These are phyloP conservation scores for Todiramphus chloris DNA, from an alignment of 2,113 vertebrate genomes.

Conservation along the genomic window DNA sequence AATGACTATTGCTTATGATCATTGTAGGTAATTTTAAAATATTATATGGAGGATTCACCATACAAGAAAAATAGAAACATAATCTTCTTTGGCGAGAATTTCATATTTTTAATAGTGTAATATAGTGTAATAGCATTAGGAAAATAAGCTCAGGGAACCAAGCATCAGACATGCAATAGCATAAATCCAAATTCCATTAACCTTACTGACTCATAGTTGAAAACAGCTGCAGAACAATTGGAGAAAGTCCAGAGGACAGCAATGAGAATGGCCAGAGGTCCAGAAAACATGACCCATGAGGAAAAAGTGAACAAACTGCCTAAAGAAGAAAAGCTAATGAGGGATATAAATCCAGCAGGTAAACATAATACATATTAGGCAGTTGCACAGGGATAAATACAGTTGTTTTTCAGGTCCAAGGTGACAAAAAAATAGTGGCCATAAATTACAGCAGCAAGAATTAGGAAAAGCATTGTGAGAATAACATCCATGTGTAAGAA, in stretches of 20 bases:
- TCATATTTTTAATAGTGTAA: background rate
- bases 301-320: background rate
- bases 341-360: background rate
- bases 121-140: background rate
- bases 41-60: background rate
- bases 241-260: background rate
- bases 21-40: background rate
- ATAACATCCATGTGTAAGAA: background rate
- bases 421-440: background rate
- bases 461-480: background rate
- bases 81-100: background rate
- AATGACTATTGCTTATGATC: background rate
- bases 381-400: background rate
- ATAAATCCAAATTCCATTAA: constrained; percentile 35
- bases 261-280: background rate
- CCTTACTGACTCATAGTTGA: background rate
- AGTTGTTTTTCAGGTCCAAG: background rate
- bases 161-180: background rate
- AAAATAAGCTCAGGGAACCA: background rate
- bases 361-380: background rate
- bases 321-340: background rate
- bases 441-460: background rate
- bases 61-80: background rate
- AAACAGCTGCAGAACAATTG: background rate
- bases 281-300: background rate